Conservation (phyloP, 2,113 vertebrate genomes). For the Erythrocercus mccallii region DNA sequence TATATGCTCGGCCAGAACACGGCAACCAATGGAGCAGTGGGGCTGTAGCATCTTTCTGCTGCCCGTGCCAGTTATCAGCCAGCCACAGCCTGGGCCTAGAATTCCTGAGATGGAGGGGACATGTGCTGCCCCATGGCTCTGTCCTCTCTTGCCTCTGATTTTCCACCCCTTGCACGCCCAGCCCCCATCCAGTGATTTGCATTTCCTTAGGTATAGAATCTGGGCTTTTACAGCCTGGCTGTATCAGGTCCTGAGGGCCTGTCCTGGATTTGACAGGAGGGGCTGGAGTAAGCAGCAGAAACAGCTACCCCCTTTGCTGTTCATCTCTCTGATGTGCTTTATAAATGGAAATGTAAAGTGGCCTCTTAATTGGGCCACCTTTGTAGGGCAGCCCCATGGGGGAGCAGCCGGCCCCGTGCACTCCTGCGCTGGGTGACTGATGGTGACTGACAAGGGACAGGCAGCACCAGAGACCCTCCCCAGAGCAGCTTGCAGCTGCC, state of each 20-base stretch:
- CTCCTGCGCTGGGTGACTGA: background rate
- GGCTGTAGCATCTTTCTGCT: background rate
- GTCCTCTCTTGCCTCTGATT: background rate
- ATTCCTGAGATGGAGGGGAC: background rate
- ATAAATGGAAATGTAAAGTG: conserved; percentile 1
- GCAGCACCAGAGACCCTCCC: background rate
- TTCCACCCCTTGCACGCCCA: background rate
- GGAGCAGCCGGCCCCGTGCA: background rate
- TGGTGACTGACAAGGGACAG: background rate
- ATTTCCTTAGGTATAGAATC: background rate
- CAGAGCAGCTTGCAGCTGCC: background rate
- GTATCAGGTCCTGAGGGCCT: background rate
- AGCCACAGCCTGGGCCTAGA: background rate
- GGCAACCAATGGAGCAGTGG: background rate
- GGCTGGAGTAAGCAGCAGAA: background rate
- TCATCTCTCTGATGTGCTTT: background rate
- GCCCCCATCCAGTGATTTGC: background rate
- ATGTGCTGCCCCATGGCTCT: background rate
- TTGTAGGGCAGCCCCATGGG: background rate
- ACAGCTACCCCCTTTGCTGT: background rate
- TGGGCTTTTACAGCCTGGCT: background rate
- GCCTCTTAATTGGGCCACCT: conserved; percentile 37
- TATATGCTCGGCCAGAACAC: fast-evolving
- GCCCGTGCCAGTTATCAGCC: background rate
- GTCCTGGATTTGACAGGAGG: conserved; percentile 43